Conservation (phyloP, 92 coral and sea anemone genomes). For the Palythoa grandiflora region DNA sequence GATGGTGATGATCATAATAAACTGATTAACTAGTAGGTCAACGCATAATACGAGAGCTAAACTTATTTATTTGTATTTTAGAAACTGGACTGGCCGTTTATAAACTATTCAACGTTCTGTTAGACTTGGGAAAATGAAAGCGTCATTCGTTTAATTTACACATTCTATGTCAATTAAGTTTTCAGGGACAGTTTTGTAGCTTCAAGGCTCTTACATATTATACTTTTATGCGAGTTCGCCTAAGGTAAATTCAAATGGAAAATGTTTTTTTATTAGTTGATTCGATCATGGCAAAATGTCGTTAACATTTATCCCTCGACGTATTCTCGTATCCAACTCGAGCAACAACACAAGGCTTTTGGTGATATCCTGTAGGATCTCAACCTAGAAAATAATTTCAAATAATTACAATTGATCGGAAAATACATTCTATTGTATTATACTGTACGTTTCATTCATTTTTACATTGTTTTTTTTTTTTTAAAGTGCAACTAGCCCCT, state of each 20-base stretch:
- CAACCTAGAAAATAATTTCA: neutral
- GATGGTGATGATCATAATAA: too few species aligned
- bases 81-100: too few species aligned
- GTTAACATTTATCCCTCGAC: constrained; percentile 8
- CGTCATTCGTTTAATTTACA: too few species aligned
- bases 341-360: constrained; percentile 18
- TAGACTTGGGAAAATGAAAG: too few species aligned
- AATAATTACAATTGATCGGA: neutral
- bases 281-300: constrained; percentile 25
- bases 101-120: too few species aligned
- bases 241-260: neutral
- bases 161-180: too few species aligned
- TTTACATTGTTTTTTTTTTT: neutral
- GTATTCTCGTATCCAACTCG: constrained; percentile 25
- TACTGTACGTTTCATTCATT: neutral
- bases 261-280: neutral
- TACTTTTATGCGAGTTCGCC: neutral
- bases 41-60: too few species aligned
- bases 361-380: constrained; percentile 22
- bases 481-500: too few species aligned
- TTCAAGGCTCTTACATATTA: too few species aligned
- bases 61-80: too few species aligned
- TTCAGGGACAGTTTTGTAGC: too few species aligned
- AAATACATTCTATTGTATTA: neutral
- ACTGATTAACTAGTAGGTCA: too few species aligned